Evolutionary conservation across 2,113 vertebrate genomes (phyloP).

Genomic region (Caloenas nicobarica): DNA sequence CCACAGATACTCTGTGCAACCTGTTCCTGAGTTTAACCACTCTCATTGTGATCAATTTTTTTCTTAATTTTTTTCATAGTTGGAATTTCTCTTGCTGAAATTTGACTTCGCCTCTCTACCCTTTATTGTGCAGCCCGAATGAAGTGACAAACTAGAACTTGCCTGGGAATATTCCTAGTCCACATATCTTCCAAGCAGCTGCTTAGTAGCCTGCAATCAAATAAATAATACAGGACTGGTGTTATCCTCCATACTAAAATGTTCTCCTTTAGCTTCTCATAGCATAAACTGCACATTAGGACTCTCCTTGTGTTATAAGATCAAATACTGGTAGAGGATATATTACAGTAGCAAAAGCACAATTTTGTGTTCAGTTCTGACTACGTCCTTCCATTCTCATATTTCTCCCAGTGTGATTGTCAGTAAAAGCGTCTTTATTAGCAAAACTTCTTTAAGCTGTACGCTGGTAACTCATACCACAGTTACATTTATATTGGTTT

Average conservation of each 20-base stretch:
- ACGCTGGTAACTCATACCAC: not conserved
- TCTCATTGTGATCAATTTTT: not conserved
- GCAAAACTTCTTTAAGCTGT: not conserved
- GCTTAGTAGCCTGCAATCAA: not conserved
- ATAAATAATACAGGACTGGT: not conserved
- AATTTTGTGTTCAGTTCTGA: not conserved
- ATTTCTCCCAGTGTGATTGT: not conserved
- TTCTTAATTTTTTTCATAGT: not conserved
- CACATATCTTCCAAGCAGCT: not conserved
- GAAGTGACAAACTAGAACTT: not conserved
- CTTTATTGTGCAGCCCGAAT: not conserved
- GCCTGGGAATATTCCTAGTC: not conserved
- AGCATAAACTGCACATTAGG: not conserved
- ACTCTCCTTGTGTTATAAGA: not conserved
- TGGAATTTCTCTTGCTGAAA: not conserved
- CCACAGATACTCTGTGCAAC: not conserved
- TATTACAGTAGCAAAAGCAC: not conserved
- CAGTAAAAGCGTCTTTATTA: not conserved
- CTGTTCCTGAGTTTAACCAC: not conserved
- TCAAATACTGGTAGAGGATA: not conserved
- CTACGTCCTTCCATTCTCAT: not conserved
- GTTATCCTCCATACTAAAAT: not conserved
- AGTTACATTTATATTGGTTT: not conserved
- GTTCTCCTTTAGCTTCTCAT: not conserved
- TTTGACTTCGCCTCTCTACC: not conserved